Percentiles rank a stretch among this genome's conserved stretches.
These are phyloP conservation scores for Mercenaria mercenaria DNA, from an alignment of 1,140 invertebrate genomes.

Conservation along the genomic window DNA sequence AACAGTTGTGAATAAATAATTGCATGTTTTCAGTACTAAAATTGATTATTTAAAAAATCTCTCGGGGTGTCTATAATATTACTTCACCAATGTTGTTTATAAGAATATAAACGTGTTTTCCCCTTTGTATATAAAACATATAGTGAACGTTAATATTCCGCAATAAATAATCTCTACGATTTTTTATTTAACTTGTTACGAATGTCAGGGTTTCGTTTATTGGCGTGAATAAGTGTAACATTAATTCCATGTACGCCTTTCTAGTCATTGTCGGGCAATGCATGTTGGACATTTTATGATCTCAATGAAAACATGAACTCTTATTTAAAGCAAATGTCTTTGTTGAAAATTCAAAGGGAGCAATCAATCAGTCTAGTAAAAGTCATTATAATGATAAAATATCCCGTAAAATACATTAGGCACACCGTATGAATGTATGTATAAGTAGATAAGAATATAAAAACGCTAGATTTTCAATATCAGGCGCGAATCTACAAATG, in stretches of 20 bases:
- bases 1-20: too few species aligned
- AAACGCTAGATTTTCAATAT: constrained; percentile 18
- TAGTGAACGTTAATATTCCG: too few species aligned
- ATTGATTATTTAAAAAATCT: too few species aligned
- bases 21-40: too few species aligned
- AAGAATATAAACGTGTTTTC: too few species aligned
- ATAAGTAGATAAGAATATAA: constrained; percentile 18
- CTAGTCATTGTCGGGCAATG: background rate
- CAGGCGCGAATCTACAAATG: constrained; percentile 1
- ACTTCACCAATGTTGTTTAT: too few species aligned
- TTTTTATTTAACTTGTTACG: background rate
- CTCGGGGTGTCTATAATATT: too few species aligned
- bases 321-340: background rate
- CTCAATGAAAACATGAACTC: background rate
- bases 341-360: constrained; percentile 20
- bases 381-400: background rate
- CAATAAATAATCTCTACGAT: background rate
- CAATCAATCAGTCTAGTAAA: background rate
- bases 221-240: background rate
- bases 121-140: too few species aligned
- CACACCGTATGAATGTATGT: background rate
- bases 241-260: background rate
- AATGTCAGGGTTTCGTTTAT: background rate
- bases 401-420: background rate
- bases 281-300: background rate